phyloP scores from a whole-genome alignment of 2,888 invertebrate genomes.

The Augochlorella aurata region DNA sequence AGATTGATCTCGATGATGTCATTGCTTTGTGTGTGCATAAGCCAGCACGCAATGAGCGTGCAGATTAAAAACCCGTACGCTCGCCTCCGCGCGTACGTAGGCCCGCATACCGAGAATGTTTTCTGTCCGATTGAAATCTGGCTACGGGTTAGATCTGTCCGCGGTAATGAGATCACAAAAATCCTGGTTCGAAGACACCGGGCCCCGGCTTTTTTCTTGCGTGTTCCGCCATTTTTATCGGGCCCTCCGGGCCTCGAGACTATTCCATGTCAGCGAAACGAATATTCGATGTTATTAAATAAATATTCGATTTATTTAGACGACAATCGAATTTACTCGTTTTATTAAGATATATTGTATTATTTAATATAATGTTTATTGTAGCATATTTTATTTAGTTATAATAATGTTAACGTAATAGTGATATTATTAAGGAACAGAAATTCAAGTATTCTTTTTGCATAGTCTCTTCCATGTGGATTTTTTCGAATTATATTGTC shows the following conservation, averaged over 20 bases:
- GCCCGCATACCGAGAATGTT: constrained; percentile 28
- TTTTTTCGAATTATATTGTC: too few species aligned
- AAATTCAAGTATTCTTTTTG: too few species aligned
- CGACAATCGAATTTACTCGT: too few species aligned
- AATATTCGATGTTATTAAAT: neutral
- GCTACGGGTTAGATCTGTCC: constrained; percentile 31
- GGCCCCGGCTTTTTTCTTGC: neutral
- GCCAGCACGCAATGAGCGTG: constrained; percentile 39
- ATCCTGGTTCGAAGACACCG: constrained; percentile 23
- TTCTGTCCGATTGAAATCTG: constrained; percentile 43
- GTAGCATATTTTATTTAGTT: too few species aligned
- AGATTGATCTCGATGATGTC: constrained; percentile 37
- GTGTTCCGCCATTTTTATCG: neutral
- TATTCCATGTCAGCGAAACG: neutral
- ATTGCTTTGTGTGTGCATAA: constrained; percentile 25
- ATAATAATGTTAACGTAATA: too few species aligned
- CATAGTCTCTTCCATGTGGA: too few species aligned
- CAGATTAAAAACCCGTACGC: constrained; percentile 39
- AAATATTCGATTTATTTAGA: too few species aligned
- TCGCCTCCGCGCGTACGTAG: constrained; percentile 21
- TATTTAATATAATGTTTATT: too few species aligned
- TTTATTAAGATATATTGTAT: too few species aligned
- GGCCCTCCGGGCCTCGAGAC: neutral
- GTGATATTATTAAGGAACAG: too few species aligned
- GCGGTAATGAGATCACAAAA: constrained; percentile 36